Base-by-base conservation (phyloP, 2,888 invertebrate species). In the Helobdella robusta region DNA sequence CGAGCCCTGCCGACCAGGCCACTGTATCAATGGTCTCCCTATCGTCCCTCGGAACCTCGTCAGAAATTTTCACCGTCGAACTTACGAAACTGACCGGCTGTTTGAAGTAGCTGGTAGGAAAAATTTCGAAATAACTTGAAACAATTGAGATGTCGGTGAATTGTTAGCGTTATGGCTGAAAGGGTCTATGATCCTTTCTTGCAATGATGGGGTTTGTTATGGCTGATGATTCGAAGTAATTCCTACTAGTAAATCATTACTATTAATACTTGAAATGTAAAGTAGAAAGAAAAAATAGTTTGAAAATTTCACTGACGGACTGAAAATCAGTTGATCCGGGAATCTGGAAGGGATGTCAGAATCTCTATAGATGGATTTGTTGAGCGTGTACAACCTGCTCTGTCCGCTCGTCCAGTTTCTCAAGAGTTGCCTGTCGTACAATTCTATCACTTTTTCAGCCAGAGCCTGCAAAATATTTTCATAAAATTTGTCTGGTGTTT, bases 1-100 rank as follows among this genome's bases (percentile, higher is more conserved):
- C 77, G 44, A 80, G 72, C n/a, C 70, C 72, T 8, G 73, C 70
- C n/a, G 79, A 77, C 69, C 75, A 78, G 52, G 73, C 70, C 2
- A 79, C 76, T 3, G 78, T 73, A 61, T 75, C 72, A 36, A 80
- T 76, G 18, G 77, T 77, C 48, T 68, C 70, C 28, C 68, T 65
- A 36, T 78, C 74, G 68, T 75, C 74, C 59, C 80, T 68, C 0
- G 80, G 79, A 4, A 80, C 79, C 67, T 80, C 79, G 69, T 80
- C 79, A 3, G 79, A 76, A 32, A 80, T 79, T 71, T 80, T 80
- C 8, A 80, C 75, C 6, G 78, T 75, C 0, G 78, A 77, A 54
- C 74, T 72, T 15, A 72, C 71, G 65, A 73, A 70, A 62, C 77
- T 78, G 5, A 80, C 78, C 35, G 73, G 71, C 71, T 79, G 78